These are phyloP conservation scores for Tringa solitaria DNA, from an alignment of 2,113 vertebrate species.

Conservation along the genomic window DNA sequence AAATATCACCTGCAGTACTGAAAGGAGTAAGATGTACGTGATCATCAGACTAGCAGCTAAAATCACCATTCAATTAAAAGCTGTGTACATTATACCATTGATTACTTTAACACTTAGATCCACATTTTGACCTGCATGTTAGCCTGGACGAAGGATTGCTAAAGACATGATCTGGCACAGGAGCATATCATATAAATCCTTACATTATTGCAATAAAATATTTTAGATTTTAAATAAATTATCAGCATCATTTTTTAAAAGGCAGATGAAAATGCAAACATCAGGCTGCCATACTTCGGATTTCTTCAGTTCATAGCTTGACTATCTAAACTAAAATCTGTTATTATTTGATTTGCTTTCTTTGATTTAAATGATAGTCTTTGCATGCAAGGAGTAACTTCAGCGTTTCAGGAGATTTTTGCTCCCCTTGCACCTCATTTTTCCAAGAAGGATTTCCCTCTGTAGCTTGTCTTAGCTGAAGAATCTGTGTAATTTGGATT, in stretches of 20 bases:
- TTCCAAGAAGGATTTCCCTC: background rate
- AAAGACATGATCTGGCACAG: background rate
- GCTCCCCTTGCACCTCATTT: background rate
- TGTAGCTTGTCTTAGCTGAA: background rate
- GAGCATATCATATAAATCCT: background rate
- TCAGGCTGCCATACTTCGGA: background rate
- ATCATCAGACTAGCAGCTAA: background rate
- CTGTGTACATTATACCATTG: background rate
- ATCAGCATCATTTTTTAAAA: background rate
- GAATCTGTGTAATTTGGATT: background rate
- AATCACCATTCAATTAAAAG: background rate
- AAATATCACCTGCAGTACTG: background rate
- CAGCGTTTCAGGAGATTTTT: background rate
- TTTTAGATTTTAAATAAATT: background rate
- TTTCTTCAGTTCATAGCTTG: background rate
- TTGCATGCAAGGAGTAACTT: background rate
- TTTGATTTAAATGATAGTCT: background rate
- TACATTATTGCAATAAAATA: background rate
- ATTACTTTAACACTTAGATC: background rate
- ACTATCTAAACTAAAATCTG: background rate
- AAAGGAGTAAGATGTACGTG: background rate
- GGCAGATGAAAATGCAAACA: background rate
- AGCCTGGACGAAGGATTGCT: background rate
- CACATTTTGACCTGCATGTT: background rate
- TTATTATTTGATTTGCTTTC: background rate